phyloP scores from a whole-genome alignment of 2,797 vertebrate species.

The Naso thynnoides region DNA sequence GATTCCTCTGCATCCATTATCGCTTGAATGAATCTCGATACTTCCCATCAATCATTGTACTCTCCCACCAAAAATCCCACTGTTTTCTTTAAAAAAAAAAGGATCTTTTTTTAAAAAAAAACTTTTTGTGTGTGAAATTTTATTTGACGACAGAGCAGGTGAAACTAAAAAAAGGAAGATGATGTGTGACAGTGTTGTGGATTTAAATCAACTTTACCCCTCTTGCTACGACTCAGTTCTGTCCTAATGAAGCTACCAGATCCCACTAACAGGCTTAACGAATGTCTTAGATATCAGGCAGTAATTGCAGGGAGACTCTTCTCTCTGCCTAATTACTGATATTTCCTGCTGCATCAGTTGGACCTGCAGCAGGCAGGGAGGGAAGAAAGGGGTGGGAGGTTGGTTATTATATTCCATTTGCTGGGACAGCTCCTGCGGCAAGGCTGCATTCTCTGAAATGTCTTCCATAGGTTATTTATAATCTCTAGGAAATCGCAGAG shows the following conservation, averaged over 20 bases:
- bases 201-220: constrained; percentile 62
- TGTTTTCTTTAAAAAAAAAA: background rate
- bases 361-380: constrained; percentile 45
- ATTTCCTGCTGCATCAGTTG: constrained; percentile 68
- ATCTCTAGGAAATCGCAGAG: constrained; percentile 50
- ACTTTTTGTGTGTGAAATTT: background rate
- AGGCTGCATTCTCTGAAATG: constrained; percentile 57
- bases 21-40: background rate
- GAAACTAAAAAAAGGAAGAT: constrained; percentile 22
- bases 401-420: constrained; percentile 71
- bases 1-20: background rate
- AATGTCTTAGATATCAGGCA: constrained; percentile 71
- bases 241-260: constrained; percentile 67
- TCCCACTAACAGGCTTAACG: constrained; percentile 75
- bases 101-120: too few relatives aligned
- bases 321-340: constrained; percentile 76
- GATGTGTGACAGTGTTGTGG: constrained; percentile 45
- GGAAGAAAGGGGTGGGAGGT: constrained; percentile 1
- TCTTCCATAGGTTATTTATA: constrained; percentile 74
- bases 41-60: background rate
- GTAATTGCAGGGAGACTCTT: constrained; percentile 73
- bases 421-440: constrained; percentile 67
- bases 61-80: background rate
- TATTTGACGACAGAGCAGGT: constrained; percentile 28
- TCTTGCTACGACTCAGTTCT: constrained; percentile 42